A percentile compares a stretch with the other conserved stretches of the same genome.
phyloP scores from a whole-genome alignment of 2,113 vertebrate genomes.

The Upupa epops region DNA sequence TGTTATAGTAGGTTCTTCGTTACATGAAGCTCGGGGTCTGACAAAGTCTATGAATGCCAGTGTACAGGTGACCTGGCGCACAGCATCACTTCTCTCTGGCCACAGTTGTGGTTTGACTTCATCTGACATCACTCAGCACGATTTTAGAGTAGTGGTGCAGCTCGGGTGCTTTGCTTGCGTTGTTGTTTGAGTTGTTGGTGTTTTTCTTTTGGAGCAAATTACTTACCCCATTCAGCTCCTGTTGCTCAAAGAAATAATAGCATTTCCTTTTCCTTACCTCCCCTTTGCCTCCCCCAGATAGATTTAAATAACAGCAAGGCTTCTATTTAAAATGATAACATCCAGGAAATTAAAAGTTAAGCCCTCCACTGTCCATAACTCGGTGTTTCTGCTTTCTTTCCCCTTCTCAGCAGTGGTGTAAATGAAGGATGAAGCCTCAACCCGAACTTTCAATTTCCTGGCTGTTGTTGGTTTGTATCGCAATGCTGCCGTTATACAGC shows the following conservation, averaged over 20 bases:
- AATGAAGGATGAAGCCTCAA: background rate
- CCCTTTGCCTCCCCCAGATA: background rate
- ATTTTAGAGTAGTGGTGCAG: background rate
- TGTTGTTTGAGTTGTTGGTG: background rate
- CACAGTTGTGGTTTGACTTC: background rate
- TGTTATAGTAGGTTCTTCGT: too few relatives aligned
- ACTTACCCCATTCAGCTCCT: background rate
- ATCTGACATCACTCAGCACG: background rate
- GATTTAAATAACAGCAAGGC: slow-evolving; percentile 52
- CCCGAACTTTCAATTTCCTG: slow-evolving; percentile 46
- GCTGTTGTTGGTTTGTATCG: background rate
- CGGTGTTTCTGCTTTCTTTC: background rate
- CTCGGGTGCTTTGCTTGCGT: background rate
- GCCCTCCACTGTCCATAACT: background rate
- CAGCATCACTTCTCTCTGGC: background rate
- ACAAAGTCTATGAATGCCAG: rapidly evolving
- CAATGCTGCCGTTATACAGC: background rate
- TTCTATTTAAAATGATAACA: slow-evolving; percentile 42
- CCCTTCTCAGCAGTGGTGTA: background rate
- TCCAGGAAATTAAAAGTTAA: slow-evolving; percentile 68
- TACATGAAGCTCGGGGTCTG: rapidly evolving
- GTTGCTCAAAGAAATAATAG: background rate
- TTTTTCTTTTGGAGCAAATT: background rate
- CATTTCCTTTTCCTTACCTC: background rate
- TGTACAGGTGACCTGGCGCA: rapidly evolving